Conservation (phyloP, 2,797 vertebrate genomes). For the Acestrorhynchus altus region DNA sequence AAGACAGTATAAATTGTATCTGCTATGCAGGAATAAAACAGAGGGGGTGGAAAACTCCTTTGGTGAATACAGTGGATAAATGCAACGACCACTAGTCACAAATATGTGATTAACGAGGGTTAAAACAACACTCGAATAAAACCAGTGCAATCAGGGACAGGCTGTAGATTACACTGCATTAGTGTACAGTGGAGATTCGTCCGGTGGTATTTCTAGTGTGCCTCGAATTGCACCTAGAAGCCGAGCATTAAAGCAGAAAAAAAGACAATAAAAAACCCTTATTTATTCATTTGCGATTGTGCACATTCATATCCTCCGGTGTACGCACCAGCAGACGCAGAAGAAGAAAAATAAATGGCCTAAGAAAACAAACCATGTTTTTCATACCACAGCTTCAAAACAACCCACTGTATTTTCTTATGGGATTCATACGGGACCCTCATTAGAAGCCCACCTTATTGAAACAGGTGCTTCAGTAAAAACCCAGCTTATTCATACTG, state of each 20-base stretch:
- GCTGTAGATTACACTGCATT: background rate
- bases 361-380: too few species aligned
- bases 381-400: too few species aligned
- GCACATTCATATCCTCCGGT: background rate
- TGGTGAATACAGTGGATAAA: background rate
- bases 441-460: too few species aligned
- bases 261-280: background rate
- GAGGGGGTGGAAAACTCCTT: constrained; percentile 1
- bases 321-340: background rate
- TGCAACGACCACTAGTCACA: background rate
- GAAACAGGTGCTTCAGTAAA: too few species aligned
- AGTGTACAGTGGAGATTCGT: background rate
- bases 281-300: background rate
- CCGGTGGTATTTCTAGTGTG: background rate
- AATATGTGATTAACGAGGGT: constrained; percentile 6
- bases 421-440: too few species aligned
- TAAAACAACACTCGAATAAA: background rate
- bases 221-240: background rate
- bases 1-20: constrained; percentile 43
- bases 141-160: background rate
- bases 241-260: background rate
- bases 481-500: too few species aligned
- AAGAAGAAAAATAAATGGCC: background rate
- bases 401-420: too few species aligned
- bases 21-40: constrained; percentile 28